phyloP scores from a whole-genome alignment of 2,113 vertebrate species.

The Ibidorhyncha struthersii region DNA sequence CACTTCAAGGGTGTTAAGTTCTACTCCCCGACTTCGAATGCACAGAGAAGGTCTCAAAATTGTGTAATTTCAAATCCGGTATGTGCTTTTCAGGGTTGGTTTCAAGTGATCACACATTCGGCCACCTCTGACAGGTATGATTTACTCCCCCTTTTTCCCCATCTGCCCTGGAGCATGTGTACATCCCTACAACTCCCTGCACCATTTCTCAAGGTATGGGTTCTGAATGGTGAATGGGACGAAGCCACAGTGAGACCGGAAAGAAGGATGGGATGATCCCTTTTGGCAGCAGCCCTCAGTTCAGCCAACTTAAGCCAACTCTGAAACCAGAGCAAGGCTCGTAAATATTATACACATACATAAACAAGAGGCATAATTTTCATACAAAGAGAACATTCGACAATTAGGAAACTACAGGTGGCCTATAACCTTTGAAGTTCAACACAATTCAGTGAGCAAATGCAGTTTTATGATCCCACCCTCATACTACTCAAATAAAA shows the following conservation, averaged over 20 bases:
- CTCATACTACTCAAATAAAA: not conserved
- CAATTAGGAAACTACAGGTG: not conserved
- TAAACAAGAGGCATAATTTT: not conserved
- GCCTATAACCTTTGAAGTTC: not conserved
- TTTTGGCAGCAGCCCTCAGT: not conserved
- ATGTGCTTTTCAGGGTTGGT: not conserved
- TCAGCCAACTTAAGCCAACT: not conserved
- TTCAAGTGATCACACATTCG: not conserved
- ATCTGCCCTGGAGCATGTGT: not conserved
- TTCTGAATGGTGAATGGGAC: not conserved
- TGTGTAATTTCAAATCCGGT: not conserved
- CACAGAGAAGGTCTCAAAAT: not conserved
- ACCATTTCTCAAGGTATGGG: not conserved
- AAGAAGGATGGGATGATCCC: not conserved
- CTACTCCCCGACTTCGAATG: not conserved
- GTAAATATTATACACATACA: not conserved
- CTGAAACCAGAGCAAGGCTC: not conserved
- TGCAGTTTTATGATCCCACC: not conserved
- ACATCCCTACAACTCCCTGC: not conserved
- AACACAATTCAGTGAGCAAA: not conserved
- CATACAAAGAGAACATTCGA: not conserved
- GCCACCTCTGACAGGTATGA: not conserved
- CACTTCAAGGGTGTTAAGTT: not conserved
- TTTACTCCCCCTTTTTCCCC: not conserved
- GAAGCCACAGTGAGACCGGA: not conserved